Base-by-base conservation (phyloP, 1,140 invertebrate species). In the Meloidogyne exigua region DNA sequence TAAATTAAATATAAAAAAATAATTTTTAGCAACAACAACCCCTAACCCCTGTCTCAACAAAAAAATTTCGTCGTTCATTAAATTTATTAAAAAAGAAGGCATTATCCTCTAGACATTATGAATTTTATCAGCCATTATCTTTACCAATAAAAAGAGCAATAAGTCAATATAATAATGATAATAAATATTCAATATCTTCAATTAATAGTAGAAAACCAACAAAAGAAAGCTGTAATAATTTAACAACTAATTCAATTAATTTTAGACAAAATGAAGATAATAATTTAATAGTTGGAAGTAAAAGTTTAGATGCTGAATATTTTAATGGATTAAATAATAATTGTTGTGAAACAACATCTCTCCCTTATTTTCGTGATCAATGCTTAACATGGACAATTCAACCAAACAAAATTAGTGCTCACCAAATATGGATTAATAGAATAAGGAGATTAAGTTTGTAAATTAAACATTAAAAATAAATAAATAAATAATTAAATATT, bases 401-500 rank as follows among this genome's bases (percentile, higher is more conserved):
- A 13, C 13, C 57, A 65, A 44, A 62, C 7, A 71, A 71, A 28
- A 26, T 64, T 62, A 73, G 25, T 28, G 23, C 65, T 36, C 42
- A 49, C 13, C 49, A 73, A 32, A 65, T 73, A 36, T 73, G 71
- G 71, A 13, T 73, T 13, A 73, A 73, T 12, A 28, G 71, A 62
- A 73, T 73, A 62, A 26, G 57, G 26, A n/a, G 71, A 57, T 62
- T 73, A 62, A 73, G 68, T 71, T n/a, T n/a, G n/a, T n/a, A n/a
- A n/a, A n/a, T n/a, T n/a, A n/a, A n/a, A n/a, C n/a, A n/a, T n/a
- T n/a, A n/a, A n/a, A n/a, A n/a, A n/a, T n/a, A n/a, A n/a, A n/a
- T n/a, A n/a, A n/a, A n/a, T 3, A 32, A 32, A 3, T 32, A 32
- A 32, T 32, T 32, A 32, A 32, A 3, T 32, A 32, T 3, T 32